phyloP scores from a whole-genome alignment of 2,888 invertebrate genomes.

The Eilema depressum region DNA sequence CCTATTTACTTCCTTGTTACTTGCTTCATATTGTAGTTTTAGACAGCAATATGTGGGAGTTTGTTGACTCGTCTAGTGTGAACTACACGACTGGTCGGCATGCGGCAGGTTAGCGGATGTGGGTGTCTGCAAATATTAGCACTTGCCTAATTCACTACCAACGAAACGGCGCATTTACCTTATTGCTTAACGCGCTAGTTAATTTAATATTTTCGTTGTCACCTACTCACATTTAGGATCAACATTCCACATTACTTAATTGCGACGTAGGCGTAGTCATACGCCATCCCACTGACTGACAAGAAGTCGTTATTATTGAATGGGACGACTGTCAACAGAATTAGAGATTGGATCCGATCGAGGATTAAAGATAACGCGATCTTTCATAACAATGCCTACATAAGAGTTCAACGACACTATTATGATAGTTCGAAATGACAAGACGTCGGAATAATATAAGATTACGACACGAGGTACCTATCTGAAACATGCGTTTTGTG shows the following conservation, averaged over 20 bases:
- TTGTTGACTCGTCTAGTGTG: slow-evolving; percentile 68
- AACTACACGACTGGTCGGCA: slow-evolving; percentile 56
- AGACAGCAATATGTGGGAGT: slow-evolving; percentile 68
- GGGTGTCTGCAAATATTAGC: slow-evolving; percentile 85
- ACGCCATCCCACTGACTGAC: slow-evolving; percentile 62
- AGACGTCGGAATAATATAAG: slow-evolving; percentile 66
- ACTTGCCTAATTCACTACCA: slow-evolving; percentile 75
- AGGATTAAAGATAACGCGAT: slow-evolving; percentile 58
- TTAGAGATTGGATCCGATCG: slow-evolving; percentile 57
- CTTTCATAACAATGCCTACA: slow-evolving; percentile 62
- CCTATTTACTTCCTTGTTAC: slow-evolving; percentile 41
- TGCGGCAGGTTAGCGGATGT: slow-evolving; percentile 80
- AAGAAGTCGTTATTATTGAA: slow-evolving; percentile 58
- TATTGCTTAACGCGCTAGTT: slow-evolving; percentile 73
- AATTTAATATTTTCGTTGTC: slow-evolving; percentile 66
- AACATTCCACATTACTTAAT: slow-evolving; percentile 62
- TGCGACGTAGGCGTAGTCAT: slow-evolving; percentile 62
- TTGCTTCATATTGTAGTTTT: slow-evolving; percentile 54
- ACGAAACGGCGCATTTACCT: slow-evolving; percentile 69
- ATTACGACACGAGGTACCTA: slow-evolving; percentile 65
- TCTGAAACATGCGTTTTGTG: slow-evolving; percentile 66
- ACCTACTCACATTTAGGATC: slow-evolving; percentile 60
- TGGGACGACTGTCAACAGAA: slow-evolving; percentile 61
- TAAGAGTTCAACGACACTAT: slow-evolving; percentile 67
- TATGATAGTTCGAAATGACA: slow-evolving; percentile 56